A percentile compares a stretch with the other conserved stretches of the same genome.
phyloP scores from a whole-genome alignment of 2,113 vertebrate genomes.

The Crotophaga sulcirostris region DNA sequence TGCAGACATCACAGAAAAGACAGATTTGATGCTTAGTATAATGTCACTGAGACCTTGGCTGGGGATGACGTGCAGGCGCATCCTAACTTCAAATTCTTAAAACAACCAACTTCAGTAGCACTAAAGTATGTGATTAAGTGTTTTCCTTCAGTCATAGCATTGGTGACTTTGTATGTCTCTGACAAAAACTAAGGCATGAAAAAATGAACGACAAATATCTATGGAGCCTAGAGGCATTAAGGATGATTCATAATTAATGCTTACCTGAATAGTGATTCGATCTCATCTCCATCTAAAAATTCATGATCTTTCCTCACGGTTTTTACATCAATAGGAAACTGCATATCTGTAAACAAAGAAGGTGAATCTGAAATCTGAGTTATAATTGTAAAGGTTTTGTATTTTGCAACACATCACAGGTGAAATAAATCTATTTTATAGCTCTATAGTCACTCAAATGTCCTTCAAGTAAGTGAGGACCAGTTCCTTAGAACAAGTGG shows the following conservation, averaged over 20 bases:
- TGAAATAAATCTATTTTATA: not conserved
- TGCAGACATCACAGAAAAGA: not conserved
- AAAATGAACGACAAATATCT: not conserved
- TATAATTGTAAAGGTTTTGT: not conserved
- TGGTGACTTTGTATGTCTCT: not conserved
- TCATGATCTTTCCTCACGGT: conserved; percentile 79
- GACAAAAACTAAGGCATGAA: not conserved
- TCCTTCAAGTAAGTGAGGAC: not conserved
- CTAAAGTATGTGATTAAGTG: not conserved
- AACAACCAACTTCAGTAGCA: not conserved
- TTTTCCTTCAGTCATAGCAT: not conserved
- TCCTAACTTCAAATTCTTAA: not conserved
- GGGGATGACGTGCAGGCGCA: not conserved
- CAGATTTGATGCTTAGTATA: not conserved
- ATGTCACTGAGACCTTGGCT: not conserved
- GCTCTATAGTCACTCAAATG: not conserved
- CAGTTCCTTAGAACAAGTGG: not conserved
- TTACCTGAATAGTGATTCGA: conserved; percentile 83
- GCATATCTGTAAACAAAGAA: conserved; percentile 71
- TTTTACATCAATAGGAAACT: conserved; percentile 78
- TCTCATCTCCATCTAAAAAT: conserved; percentile 80
- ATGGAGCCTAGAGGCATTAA: not conserved
- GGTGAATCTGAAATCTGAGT: not conserved
- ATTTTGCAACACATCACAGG: not conserved
- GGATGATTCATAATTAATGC: not conserved